A percentile compares a stretch with the other conserved stretches of the same genome.
These are phyloP conservation scores for Drosophila vallismaia DNA, from an alignment of 2,888 invertebrate species.

Conservation along the genomic window DNA sequence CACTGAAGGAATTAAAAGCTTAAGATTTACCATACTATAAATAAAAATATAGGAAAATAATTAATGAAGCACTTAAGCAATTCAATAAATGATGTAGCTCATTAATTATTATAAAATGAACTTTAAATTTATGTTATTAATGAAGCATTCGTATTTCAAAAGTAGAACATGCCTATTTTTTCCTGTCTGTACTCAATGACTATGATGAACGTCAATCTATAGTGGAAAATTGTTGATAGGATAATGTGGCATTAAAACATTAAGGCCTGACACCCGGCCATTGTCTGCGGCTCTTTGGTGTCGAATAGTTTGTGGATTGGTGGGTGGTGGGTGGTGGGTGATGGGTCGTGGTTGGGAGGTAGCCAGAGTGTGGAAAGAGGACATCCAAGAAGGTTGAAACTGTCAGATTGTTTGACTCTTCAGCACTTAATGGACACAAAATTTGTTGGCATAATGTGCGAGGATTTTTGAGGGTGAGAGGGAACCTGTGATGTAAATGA, in stretches of 20 bases:
- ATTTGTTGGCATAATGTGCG: constrained; percentile 12
- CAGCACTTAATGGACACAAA: constrained; percentile 26
- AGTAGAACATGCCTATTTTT: background rate
- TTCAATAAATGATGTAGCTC: too few species aligned
- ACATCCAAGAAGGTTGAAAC: constrained; percentile 27
- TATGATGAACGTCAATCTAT: constrained; percentile 40
- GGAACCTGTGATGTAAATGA: background rate
- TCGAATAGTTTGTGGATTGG: constrained; percentile 16
- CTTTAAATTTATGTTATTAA: too few species aligned
- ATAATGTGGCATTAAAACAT: constrained; percentile 74
- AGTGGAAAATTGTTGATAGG: constrained; percentile 67
- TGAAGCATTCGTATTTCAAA: too few species aligned
- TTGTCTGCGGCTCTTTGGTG: constrained; percentile 23
- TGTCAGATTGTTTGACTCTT: constrained; percentile 43
- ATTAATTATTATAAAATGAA: too few species aligned
- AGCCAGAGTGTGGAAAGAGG: background rate
- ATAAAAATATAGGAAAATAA: too few species aligned
- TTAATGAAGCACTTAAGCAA: too few species aligned
- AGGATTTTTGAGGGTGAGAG: background rate
- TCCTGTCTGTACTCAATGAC: background rate
- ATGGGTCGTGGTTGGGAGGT: background rate
- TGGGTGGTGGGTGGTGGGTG: background rate
- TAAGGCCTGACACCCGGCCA: constrained; percentile 51
- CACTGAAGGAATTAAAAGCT: background rate
- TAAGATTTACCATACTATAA: too few species aligned